These are phyloP conservation scores for Cirrhinus molitorella DNA, from an alignment of 2,797 vertebrate genomes.

Conservation along the genomic window DNA sequence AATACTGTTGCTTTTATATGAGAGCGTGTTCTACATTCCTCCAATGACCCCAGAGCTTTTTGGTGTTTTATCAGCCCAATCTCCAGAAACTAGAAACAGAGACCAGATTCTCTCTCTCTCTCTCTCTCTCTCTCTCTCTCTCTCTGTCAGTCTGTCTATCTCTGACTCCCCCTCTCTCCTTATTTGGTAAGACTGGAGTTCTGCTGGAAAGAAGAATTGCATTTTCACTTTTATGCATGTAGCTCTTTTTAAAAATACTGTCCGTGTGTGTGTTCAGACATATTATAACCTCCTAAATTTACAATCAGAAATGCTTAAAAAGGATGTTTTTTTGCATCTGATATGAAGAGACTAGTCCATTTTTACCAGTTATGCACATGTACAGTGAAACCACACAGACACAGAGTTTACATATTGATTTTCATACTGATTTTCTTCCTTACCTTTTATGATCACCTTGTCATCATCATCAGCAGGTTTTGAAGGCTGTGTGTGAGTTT, in stretches of 20 bases:
- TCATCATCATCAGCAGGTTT: slow-evolving; percentile 4
- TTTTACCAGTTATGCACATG: neutral
- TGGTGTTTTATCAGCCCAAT: slow-evolving; percentile 57
- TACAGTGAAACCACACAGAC: neutral
- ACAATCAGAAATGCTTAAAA: too few species aligned
- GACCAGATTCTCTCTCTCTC: slow-evolving; percentile 43
- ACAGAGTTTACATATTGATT: slow-evolving; percentile 54
- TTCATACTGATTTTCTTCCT: slow-evolving; percentile 49
- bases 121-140: slow-evolving; percentile 1
- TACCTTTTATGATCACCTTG: slow-evolving; percentile 7
- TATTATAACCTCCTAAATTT: neutral
- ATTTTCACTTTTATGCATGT: slow-evolving; percentile 61
- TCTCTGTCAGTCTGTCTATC: slow-evolving; percentile 60
- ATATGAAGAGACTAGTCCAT: neutral
- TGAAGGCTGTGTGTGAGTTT: neutral
- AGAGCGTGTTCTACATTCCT: slow-evolving; percentile 54
- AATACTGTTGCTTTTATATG: slow-evolving; percentile 13
- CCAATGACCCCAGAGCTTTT: slow-evolving; percentile 46
- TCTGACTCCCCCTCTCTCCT: slow-evolving; percentile 82
- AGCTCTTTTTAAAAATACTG: neutral
- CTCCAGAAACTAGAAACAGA: slow-evolving; percentile 58
- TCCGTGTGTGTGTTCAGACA: slow-evolving; percentile 2
- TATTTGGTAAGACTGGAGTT: slow-evolving; percentile 88
- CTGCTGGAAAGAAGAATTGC: slow-evolving; percentile 70
- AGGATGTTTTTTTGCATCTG: neutral